Evolutionary conservation across 2,888 invertebrate species (phyloP), one percentile per base, ranked within the genome.

Genomic region (Unio pictorum): DNA sequence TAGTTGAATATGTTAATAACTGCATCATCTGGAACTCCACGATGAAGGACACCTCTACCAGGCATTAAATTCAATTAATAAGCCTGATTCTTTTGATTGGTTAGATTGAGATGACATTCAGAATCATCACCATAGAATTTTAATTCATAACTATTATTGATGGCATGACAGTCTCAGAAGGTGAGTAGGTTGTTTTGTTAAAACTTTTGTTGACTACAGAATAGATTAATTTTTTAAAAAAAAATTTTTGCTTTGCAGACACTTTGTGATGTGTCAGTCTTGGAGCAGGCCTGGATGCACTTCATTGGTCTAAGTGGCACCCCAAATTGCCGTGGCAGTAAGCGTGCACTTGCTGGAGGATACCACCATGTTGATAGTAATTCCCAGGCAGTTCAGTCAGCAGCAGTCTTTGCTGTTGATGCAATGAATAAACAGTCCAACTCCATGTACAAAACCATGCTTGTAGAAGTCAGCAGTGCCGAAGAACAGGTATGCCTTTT

Each of bases 341-440:
- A n/a, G 34, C 55, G 59, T 28, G n/a, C 67, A 18, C 20, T 71
- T 28, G 55, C 71, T 28, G 79, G 79, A 17, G 80, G 79, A 3
- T 67, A 65, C 55, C 57, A 62, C 26, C 34, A 66, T 5, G 75
- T 69, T 15, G 68, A 67, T 17, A 74, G 70, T 54, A 66, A 55
- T 3, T 56, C 23, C 55, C 77, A 76, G 23, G 56, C 63, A 11
- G 69, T 79, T 61, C 74, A 79, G 68, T 60, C 70, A 6, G 81
- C 81, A 62, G 61, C 81, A 17, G 55, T 34, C n/a, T 74, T 76
- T 70, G 78, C 74, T 11, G 64, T 83, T 18, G 78, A 79, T n/a
- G 55, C 64, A 28, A 65, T 81, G 54, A 84, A 85, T 64, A 30
- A 63, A 28, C 73, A 66, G 72, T 70, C 76, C 56, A 85, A 84